These are phyloP conservation scores for Notocelia uddmanniana DNA, from an alignment of 2,888 invertebrate genomes.

Conservation along the genomic window DNA sequence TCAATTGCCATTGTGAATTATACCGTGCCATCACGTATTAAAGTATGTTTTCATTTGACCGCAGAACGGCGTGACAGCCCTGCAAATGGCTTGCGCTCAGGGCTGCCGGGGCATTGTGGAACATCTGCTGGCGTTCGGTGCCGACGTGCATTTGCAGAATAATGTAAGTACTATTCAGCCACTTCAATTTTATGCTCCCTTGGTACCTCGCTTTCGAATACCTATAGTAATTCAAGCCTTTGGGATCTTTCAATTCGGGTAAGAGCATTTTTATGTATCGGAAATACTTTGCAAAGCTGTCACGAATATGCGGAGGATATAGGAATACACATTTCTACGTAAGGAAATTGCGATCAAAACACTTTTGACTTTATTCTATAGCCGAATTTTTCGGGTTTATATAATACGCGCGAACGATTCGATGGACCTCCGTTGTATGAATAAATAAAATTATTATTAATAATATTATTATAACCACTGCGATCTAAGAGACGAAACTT, in stretches of 20 bases:
- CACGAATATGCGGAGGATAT: not conserved
- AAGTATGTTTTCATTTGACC: conserved; percentile 34
- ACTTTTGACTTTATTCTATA: no score
- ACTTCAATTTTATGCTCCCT: conserved; percentile 28
- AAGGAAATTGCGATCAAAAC: not conserved
- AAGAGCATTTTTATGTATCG: not conserved
- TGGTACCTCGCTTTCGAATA: conserved; percentile 6
- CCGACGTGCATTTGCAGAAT: conserved; percentile 88
- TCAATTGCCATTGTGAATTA: not conserved
- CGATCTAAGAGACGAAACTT: no score
- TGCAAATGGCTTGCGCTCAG: conserved; percentile 89
- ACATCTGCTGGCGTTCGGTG: conserved; percentile 87
- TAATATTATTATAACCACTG: no score
- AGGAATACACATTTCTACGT: not conserved
- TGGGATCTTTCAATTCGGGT: not conserved
- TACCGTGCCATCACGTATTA: not conserved
- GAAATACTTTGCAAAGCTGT: not conserved
- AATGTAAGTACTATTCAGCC: conserved; percentile 78
- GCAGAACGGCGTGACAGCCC: conserved; percentile 88
- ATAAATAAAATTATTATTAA: no score
- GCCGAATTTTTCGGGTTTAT: no score
- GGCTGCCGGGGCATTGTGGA: conserved; percentile 90
- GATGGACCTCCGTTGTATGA: no score
- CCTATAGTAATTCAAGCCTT: conserved; percentile 3
- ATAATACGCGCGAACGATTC: no score